These are phyloP conservation scores for Chironomus riparius DNA, from an alignment of 2,888 invertebrate species.

Conservation along the genomic window DNA sequence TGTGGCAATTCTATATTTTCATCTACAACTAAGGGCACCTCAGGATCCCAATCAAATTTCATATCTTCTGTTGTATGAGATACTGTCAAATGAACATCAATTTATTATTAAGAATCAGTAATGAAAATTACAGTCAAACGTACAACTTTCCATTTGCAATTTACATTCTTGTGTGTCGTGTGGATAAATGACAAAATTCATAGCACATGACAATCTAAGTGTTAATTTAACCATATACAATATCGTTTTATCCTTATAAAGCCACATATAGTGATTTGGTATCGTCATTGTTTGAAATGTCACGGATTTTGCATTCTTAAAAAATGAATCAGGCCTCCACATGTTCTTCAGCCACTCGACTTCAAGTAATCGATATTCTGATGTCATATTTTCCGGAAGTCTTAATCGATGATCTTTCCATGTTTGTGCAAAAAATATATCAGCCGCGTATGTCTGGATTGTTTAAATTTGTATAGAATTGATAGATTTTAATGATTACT, in stretches of 20 bases:
- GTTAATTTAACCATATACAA: constrained; percentile 87
- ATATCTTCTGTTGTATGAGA: constrained; percentile 16
- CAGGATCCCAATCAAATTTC: constrained; percentile 20
- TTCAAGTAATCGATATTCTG: constrained; percentile 77
- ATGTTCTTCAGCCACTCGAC: constrained; percentile 87
- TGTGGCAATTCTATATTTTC: constrained; percentile 83
- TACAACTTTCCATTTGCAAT: constrained; percentile 88
- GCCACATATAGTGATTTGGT: constrained; percentile 89
- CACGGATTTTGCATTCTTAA: constrained; percentile 88
- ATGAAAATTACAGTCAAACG: constrained; percentile 41
- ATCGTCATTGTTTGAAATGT: constrained; percentile 93
- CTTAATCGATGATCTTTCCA: constrained; percentile 85
- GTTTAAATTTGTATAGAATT: background rate
- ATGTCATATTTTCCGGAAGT: constrained; percentile 85
- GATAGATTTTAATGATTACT: constrained; percentile 29
- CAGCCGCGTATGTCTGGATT: constrained; percentile 74
- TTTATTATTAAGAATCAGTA: background rate
- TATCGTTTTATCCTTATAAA: constrained; percentile 78
- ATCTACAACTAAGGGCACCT: constrained; percentile 67
- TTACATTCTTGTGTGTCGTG: constrained; percentile 92
- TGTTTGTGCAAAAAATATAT: constrained; percentile 87
- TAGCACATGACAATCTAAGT: constrained; percentile 78
- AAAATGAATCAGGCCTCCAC: constrained; percentile 91
- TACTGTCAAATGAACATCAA: background rate
- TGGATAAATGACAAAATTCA: constrained; percentile 91